A percentile compares a stretch with the other conserved stretches of the same genome.
phyloP scores from a whole-genome alignment of 2,888 invertebrate species.

The Eilema sororculum region DNA sequence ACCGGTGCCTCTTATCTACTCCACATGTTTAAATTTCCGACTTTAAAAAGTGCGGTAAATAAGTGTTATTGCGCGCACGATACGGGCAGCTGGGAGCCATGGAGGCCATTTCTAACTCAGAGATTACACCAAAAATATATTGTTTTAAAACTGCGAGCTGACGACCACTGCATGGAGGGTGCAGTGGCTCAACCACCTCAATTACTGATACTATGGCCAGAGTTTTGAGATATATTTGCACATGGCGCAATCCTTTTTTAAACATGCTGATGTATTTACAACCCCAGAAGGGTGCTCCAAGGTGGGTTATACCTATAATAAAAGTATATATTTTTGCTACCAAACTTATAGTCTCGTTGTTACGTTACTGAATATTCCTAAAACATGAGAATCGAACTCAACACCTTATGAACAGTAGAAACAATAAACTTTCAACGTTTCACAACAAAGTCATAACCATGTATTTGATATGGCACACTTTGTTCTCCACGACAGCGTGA shows the following conservation, averaged over 20 bases:
- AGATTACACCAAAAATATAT: neutral
- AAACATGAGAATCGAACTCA: neutral
- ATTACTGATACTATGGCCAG: neutral
- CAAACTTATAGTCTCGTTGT: no score
- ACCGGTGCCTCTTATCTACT: neutral
- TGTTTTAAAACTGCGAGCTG: neutral
- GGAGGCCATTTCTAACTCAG: neutral
- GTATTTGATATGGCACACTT: neutral
- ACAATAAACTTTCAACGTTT: neutral
- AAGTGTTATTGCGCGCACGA: neutral
- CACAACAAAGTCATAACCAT: neutral
- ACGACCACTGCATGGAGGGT: neutral
- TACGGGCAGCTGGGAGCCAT: neutral
- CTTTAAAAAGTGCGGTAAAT: conserved; percentile 9
- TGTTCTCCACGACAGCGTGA: neutral
- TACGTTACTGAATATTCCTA: no score
- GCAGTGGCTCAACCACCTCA: no score
- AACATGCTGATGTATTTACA: no score
- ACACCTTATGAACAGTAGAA: neutral
- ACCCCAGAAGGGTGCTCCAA: no score
- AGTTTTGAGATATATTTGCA: neutral
- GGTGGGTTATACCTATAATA: no score
- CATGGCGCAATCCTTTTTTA: neutral
- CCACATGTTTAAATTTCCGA: neutral
- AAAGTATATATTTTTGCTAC: no score